These are phyloP conservation scores for Hyles vespertilio DNA, from an alignment of 1,140 invertebrate genomes.

Conservation along the genomic window DNA sequence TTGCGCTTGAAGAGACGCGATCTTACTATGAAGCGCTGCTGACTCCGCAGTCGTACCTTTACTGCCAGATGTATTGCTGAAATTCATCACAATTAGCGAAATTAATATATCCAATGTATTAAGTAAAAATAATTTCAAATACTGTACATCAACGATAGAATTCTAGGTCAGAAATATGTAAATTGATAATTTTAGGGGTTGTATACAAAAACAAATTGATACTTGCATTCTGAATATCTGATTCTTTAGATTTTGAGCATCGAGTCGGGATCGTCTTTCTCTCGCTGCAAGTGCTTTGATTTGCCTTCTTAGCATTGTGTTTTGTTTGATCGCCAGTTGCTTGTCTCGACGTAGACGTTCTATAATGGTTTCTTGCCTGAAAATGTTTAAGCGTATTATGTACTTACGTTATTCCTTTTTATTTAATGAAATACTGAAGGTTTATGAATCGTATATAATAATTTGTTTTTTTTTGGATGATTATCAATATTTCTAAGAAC, in stretches of 20 bases:
- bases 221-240: conserved; percentile 65
- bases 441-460: too few relatives aligned
- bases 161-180: too few relatives aligned
- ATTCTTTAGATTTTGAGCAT: conserved; percentile 67
- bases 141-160: too few relatives aligned
- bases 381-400: neutral
- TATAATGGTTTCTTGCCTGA: conserved; percentile 67
- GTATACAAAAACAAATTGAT: neutral
- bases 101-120: too few relatives aligned
- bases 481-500: too few relatives aligned
- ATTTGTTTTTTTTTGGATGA: too few relatives aligned
- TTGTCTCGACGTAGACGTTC: conserved; percentile 68
- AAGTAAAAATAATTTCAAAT: too few relatives aligned
- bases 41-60: conserved; percentile 53
- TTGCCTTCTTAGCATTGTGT: conserved; percentile 63
- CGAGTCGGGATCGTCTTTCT: conserved; percentile 57
- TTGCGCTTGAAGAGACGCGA: conserved; percentile 53
- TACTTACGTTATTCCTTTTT: too few relatives aligned
- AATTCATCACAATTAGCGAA: neutral
- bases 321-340: conserved; percentile 65
- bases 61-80: conserved; percentile 51
- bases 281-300: conserved; percentile 61
- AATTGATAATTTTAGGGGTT: too few relatives aligned
- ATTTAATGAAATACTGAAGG: too few relatives aligned
- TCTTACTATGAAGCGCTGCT: conserved; percentile 52